Percentiles rank a stretch among this genome's conserved stretches.
Conservation (phyloP, 2,113 vertebrate genomes). For the Rafetus swinhoei region DNA sequence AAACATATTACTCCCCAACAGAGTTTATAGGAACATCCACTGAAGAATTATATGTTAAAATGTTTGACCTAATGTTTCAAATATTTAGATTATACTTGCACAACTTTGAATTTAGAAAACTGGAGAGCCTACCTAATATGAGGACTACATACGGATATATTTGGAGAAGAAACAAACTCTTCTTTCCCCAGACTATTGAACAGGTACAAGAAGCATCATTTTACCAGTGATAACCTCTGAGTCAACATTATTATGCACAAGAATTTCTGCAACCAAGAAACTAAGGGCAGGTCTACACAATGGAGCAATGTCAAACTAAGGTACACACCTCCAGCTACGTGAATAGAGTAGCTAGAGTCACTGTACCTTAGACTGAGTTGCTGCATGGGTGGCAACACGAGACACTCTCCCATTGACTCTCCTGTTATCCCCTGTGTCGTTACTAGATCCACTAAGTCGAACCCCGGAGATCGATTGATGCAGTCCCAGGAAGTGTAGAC, state of each 20-base stretch:
- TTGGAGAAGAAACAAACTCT: fast-evolving
- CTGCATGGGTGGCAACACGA: too few relatives aligned
- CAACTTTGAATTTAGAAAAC: not conserved
- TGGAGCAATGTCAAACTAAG: too few relatives aligned
- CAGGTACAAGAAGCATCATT: not conserved
- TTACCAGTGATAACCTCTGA: not conserved
- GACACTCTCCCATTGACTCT: too few relatives aligned
- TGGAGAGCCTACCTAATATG: not conserved
- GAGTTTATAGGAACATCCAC: not conserved
- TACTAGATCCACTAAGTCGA: too few relatives aligned
- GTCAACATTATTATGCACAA: not conserved
- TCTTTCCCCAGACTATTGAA: not conserved
- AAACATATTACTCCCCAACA: not conserved
- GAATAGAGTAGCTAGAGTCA: too few relatives aligned
- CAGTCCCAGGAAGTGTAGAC: too few relatives aligned
- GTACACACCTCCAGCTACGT: too few relatives aligned
- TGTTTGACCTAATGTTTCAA: not conserved
- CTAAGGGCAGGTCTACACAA: too few relatives aligned
- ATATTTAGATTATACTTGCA: not conserved
- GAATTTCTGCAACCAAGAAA: not conserved
- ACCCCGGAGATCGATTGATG: too few relatives aligned
- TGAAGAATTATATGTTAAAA: not conserved
- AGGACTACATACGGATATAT: not conserved
- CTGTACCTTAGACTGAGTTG: too few relatives aligned
- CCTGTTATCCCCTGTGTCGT: too few relatives aligned